phyloP scores from a whole-genome alignment of 2,797 vertebrate genomes.

The Coregonus suidteri region DNA sequence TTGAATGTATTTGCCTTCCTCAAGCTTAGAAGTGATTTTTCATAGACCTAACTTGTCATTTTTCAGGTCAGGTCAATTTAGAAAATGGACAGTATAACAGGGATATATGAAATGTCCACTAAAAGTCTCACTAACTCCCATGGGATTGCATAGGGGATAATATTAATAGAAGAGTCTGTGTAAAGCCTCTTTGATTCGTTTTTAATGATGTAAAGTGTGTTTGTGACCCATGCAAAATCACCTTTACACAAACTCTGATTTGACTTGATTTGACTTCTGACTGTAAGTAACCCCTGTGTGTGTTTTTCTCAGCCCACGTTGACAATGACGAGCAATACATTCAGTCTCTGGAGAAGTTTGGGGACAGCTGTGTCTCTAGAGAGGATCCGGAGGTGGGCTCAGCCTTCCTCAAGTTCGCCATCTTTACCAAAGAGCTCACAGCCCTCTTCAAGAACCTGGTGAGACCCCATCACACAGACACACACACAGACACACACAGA shows the following conservation, averaged over 20 bases:
- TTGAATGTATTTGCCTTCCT: not conserved
- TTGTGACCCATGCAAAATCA: not conserved
- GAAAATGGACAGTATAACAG: not conserved
- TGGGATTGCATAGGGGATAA: not conserved
- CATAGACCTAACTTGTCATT: not conserved
- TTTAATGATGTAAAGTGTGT: not conserved
- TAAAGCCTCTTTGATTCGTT: not conserved
- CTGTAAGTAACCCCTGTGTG: constrained; percentile 10
- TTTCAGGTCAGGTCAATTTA: not conserved
- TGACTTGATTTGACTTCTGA: not conserved
- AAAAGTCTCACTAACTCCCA: not conserved
- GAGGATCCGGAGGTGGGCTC: constrained; percentile 85
- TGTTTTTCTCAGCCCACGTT: constrained; percentile 81
- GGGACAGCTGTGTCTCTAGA: constrained; percentile 81
- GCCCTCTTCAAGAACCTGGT: constrained; percentile 98
- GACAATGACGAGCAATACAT: constrained; percentile 94
- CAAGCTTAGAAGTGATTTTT: not conserved
- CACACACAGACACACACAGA: not conserved
- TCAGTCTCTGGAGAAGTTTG: constrained; percentile 91
- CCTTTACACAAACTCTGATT: not conserved
- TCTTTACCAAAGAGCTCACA: constrained; percentile 92
- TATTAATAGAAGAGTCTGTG: not conserved
- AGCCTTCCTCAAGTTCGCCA: constrained; percentile 88
- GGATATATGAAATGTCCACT: not conserved
- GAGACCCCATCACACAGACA: constrained; percentile 52